Percentiles rank a stretch among this genome's conserved stretches.
phyloP scores from a whole-genome alignment of 23 tunicate species.

The Trididemnum miniatum region DNA sequence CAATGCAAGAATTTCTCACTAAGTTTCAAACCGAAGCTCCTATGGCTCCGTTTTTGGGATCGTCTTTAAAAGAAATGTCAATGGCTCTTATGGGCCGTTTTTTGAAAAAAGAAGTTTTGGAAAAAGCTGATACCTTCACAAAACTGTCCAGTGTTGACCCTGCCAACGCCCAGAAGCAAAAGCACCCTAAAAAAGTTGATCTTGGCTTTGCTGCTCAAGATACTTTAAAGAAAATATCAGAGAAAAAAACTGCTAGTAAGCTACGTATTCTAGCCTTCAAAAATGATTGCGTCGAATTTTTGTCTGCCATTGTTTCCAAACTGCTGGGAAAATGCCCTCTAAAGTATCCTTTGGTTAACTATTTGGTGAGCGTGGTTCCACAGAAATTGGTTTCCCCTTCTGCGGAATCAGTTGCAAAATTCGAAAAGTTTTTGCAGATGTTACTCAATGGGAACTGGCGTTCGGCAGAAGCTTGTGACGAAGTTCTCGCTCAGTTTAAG shows the following conservation, averaged over 20 bases:
- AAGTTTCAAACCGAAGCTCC: background rate
- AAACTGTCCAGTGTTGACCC: slow-evolving; percentile 9
- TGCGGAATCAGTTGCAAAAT: background rate
- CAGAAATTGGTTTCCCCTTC: background rate
- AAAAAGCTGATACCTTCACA: background rate
- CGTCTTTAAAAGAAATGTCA: background rate
- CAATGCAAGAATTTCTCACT: slow-evolving; percentile 23
- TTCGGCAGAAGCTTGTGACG: slow-evolving; percentile 14
- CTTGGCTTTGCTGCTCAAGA: slow-evolving; percentile 17
- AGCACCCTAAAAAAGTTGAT: background rate
- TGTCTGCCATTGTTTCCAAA: background rate
- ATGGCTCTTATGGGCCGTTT: background rate
- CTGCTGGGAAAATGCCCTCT: slow-evolving; percentile 5
- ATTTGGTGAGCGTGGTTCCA: slow-evolving; percentile 7
- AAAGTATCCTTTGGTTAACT: background rate
- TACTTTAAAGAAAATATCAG: background rate
- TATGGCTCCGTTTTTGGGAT: background rate
- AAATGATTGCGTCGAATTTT: slow-evolving; percentile 10
- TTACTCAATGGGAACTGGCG: slow-evolving; percentile 12
- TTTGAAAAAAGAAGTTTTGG: slow-evolving; percentile 2
- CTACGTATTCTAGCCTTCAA: background rate
- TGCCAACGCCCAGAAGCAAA: background rate
- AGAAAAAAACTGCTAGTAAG: slow-evolving; percentile 14
- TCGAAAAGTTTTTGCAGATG: background rate
- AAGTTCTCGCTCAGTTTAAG: background rate